Conservation (phyloP, 2,888 invertebrate genomes). For the Platerodrilus igneus region DNA sequence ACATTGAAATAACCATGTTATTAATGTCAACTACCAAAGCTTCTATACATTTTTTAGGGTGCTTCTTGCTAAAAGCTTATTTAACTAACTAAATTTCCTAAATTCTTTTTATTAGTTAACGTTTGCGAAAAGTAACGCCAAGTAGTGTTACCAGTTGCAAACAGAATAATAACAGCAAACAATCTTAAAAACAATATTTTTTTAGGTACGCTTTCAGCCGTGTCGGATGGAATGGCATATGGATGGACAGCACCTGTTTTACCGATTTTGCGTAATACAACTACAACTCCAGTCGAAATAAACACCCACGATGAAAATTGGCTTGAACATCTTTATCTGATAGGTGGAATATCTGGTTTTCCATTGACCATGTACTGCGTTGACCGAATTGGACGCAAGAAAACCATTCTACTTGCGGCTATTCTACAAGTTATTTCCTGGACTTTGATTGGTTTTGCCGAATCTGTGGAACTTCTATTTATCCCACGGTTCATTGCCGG, state of each 20-base stretch:
- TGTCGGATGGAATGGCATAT: slow-evolving; percentile 46
- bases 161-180: no score
- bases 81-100: no score
- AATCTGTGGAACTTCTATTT: slow-evolving; percentile 36
- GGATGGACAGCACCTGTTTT: slow-evolving; percentile 44
- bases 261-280: slow-evolving; percentile 35
- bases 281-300: slow-evolving; percentile 39
- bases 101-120: no score
- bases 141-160: no score
- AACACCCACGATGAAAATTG: slow-evolving; percentile 30
- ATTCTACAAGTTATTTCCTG: slow-evolving; percentile 38
- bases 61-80: no score
- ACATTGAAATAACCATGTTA: no score
- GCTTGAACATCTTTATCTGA: slow-evolving; percentile 34
- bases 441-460: slow-evolving; percentile 39
- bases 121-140: no score
- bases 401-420: slow-evolving; percentile 39
- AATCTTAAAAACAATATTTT: no score
- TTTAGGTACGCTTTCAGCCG: slow-evolving; percentile 42
- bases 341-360: slow-evolving; percentile 36
- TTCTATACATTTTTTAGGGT: no score
- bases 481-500: slow-evolving; percentile 43
- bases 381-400: slow-evolving; percentile 5
- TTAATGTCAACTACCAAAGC: no score
- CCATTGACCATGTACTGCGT: slow-evolving; percentile 26